Conservation (phyloP, 1,140 invertebrate genomes). For the Drosophila pallidifrons region DNA sequence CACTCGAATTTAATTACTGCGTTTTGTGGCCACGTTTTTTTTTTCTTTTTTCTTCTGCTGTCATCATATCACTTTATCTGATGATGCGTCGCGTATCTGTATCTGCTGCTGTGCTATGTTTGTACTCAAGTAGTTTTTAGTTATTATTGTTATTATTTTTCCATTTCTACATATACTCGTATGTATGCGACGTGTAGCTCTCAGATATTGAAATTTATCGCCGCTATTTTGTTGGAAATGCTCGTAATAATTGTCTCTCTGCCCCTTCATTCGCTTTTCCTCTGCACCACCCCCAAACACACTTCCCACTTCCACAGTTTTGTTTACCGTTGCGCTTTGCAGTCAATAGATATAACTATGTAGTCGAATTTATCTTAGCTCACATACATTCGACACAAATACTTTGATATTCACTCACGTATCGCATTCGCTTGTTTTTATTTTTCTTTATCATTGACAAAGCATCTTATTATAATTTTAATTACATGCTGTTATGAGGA, state of each 20-base stretch:
- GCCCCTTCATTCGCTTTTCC: background rate
- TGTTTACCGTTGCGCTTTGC: constrained; percentile 51
- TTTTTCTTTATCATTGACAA: constrained; percentile 71
- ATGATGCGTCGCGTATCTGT: constrained; percentile 68
- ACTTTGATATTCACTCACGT: constrained; percentile 46
- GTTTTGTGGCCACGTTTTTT: constrained; percentile 48
- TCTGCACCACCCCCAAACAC: background rate
- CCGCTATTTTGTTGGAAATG: constrained; percentile 78
- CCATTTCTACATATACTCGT: constrained; percentile 63
- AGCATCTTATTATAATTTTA: constrained; percentile 83
- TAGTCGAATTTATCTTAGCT: constrained; percentile 60
- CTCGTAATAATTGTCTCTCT: constrained; percentile 59
- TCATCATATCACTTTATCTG: constrained; percentile 73
- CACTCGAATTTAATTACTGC: constrained; percentile 77
- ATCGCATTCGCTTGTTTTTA: constrained; percentile 64
- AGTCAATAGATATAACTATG: constrained; percentile 59
- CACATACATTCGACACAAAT: constrained; percentile 23
- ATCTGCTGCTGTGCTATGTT: constrained; percentile 32
- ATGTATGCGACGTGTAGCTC: constrained; percentile 43
- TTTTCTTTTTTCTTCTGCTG: constrained; percentile 36
- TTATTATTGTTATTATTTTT: constrained; percentile 82
- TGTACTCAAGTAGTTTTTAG: constrained; percentile 64
- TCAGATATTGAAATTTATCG: constrained; percentile 81
- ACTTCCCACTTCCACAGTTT: constrained; percentile 2
- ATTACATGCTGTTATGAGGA: constrained; percentile 77